Base-by-base conservation (phyloP, 2,888 invertebrate species). In the Ophraella communa region DNA sequence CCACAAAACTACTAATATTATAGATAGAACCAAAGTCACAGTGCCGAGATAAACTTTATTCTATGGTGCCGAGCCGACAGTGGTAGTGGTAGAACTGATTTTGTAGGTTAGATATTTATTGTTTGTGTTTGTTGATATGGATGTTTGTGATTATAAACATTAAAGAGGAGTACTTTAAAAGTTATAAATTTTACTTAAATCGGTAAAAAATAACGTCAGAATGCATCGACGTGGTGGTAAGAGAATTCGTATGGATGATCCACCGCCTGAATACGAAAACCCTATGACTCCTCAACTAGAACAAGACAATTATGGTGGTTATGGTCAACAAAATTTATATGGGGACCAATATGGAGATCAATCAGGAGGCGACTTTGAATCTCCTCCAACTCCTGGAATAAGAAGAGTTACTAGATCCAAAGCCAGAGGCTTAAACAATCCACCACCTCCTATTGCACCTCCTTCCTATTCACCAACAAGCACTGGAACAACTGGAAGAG, bases 181-280 rank as follows among this genome's bases (percentile, higher is more conserved):
- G 14, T 17, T 17, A 39, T 39, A 39, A 7, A 39, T 39, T 39
- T 39, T 39, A 39, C 8, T 4, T 39, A 17, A 7, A 14, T 4
- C 5, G 17, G 39, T 39, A 14, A 39, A 39, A 35, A 17, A 39
- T 39, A 14, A 17, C 2, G 8, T 7, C 39, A 86, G 83, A 76
- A 92, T 94, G 92, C 92, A 93, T 82, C 88, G 94, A 69, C 85
- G 91, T 65, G 94, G 94, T 77, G 95, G 95, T 73, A 95, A 95
- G 85, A 87, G 94, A 72, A 95, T 95, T 78, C 91, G 95, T 68
- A 94, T 95, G 93, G 94, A 94, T 83, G 94, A 94, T 82, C 93
- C 93, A 65, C 93, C 94, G 55, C 93, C 94, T 55, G 94, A 95
- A 79, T 94, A 93, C 80, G 93, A 93, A 35, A 91, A 90, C 71